phyloP scores from a whole-genome alignment of 2,888 invertebrate genomes.

The Metellina segmentata region DNA sequence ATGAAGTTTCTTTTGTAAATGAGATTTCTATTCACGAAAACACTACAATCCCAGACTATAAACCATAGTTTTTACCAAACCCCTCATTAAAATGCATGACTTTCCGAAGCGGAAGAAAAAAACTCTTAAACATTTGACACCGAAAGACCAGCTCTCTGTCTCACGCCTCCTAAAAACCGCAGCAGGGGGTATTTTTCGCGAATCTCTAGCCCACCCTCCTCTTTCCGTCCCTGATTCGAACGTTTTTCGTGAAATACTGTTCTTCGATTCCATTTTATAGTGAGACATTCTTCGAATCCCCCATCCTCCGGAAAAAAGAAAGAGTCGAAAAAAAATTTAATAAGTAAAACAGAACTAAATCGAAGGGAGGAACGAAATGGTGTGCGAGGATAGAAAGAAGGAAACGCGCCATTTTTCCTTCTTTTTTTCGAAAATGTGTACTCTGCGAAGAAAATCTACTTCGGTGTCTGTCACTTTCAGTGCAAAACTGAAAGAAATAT shows the following conservation, averaged over 20 bases:
- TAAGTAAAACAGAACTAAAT: neutral
- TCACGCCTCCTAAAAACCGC: neutral
- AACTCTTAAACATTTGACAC: neutral
- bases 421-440: neutral
- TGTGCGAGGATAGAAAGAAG: neutral
- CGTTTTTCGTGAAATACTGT: slow-evolving; percentile 6
- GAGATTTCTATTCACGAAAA: too few relatives aligned
- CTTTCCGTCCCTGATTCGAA: neutral
- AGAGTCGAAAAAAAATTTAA: neutral
- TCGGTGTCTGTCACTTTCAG: neutral
- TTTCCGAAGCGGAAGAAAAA: neutral
- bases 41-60: neutral
- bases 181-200: neutral
- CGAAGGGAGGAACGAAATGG: neutral
- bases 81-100: neutral
- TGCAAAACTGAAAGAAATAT: neutral
- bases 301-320: neutral
- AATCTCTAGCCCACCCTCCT: neutral
- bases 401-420: neutral
- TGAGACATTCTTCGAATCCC: slow-evolving; percentile 6
- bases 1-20: too few relatives aligned
- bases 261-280: slow-evolving; percentile 15
- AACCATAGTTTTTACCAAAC: neutral
- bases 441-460: neutral
- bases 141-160: neutral